A percentile compares a stretch with the other conserved stretches of the same genome.
Evolutionary conservation across 2,113 vertebrate genomes (phyloP).

Genomic region (Ctenodactylus gundi): DNA sequence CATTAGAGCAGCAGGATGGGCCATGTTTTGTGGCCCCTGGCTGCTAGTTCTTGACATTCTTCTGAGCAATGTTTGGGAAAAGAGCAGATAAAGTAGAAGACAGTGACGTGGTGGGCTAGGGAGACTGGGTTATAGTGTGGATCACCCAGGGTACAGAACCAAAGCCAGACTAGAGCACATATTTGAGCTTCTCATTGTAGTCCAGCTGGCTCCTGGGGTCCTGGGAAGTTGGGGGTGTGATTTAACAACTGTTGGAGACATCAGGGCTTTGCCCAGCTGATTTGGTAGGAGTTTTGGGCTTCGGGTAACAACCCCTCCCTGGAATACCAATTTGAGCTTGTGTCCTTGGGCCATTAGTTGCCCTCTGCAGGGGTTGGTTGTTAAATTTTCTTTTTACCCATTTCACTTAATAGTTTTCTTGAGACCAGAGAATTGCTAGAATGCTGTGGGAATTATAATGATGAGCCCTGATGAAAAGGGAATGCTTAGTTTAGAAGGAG

Average conservation of each 20-base stretch:
- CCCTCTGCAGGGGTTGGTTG: not conserved
- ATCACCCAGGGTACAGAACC: not conserved
- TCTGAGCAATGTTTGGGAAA: not conserved
- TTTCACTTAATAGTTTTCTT: not conserved
- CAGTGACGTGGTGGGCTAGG: not conserved
- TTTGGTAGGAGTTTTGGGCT: not conserved
- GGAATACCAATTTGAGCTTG: not conserved
- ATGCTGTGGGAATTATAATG: not conserved
- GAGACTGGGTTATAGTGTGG: not conserved
- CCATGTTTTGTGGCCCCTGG: fast-evolving
- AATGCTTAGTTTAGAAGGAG: not conserved
- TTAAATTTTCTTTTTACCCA: not conserved
- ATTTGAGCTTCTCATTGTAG: not conserved
- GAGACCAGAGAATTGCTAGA: not conserved
- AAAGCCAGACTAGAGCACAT: not conserved
- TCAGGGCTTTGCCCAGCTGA: not conserved
- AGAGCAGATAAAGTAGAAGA: not conserved
- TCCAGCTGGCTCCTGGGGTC: not conserved
- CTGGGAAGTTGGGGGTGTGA: not conserved
- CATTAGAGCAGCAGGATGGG: not conserved
- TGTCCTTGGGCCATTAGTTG: not conserved
- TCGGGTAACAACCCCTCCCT: not conserved
- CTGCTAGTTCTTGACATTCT: not conserved
- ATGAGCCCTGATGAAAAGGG: not conserved
- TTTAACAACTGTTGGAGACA: not conserved